Evolutionary conservation across 23 tunicate genomes (phyloP).

Genomic region (Trididemnum miniatum): DNA sequence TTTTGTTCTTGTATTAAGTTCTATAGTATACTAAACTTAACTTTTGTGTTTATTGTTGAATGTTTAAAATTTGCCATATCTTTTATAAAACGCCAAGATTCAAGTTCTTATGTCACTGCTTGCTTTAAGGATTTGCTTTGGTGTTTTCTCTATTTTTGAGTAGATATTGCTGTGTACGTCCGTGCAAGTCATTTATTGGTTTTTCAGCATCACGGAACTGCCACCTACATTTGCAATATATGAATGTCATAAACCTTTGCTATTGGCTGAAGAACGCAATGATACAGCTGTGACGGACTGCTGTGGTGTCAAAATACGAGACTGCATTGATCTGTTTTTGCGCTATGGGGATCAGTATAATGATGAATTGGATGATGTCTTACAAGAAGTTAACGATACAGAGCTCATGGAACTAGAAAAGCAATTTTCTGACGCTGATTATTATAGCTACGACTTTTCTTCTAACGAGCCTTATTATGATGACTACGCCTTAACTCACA

Average conservation of each 20-base stretch:
- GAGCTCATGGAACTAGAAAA: background rate
- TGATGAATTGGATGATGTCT: background rate
- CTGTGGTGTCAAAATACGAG: slow-evolving; percentile 17
- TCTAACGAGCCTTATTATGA: background rate
- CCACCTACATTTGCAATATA: background rate
- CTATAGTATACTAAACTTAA: too few relatives aligned
- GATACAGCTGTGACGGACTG: slow-evolving; percentile 37
- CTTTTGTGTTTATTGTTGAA: too few relatives aligned
- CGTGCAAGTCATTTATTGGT: too few relatives aligned
- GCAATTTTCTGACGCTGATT: background rate
- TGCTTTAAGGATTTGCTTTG: too few relatives aligned
- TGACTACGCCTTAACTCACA: background rate
- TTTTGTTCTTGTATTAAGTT: too few relatives aligned
- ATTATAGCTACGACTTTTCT: background rate
- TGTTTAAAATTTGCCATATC: too few relatives aligned
- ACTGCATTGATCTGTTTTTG: slow-evolving; percentile 28
- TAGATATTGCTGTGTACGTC: too few relatives aligned
- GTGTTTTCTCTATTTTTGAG: too few relatives aligned
- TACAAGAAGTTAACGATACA: background rate
- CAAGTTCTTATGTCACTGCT: too few relatives aligned
- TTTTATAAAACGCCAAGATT: too few relatives aligned
- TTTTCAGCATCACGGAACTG: background rate
- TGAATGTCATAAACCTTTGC: slow-evolving; percentile 35
- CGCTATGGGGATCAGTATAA: background rate
- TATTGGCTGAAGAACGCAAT: slow-evolving; percentile 26